These are phyloP conservation scores for Tangara arthus DNA, from an alignment of 2,797 vertebrate genomes.

Conservation along the genomic window DNA sequence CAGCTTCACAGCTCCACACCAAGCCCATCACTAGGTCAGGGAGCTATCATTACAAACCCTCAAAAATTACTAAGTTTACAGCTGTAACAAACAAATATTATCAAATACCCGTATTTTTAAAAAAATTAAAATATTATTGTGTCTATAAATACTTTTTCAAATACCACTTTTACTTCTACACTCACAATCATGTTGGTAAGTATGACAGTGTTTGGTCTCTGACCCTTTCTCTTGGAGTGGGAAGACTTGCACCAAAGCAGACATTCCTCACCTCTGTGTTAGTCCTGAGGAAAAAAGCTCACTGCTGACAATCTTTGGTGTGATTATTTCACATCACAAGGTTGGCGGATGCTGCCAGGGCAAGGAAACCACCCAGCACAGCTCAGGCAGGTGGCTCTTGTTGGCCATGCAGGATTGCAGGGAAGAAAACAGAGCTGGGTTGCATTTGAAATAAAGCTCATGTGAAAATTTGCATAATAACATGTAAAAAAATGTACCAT, in stretches of 20 bases:
- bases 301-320: background rate
- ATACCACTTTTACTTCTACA: background rate
- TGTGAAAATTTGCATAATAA: slow-evolving; percentile 41
- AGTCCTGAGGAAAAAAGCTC: background rate
- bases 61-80: background rate
- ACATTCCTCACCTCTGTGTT: background rate
- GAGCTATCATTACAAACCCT: background rate
- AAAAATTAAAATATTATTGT: background rate
- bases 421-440: background rate
- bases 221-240: background rate
- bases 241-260: background rate
- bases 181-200: background rate
- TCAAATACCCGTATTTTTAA: background rate
- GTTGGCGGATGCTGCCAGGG: background rate
- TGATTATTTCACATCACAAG: background rate
- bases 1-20: background rate
- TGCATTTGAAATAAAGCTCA: background rate
- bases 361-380: background rate
- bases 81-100: background rate
- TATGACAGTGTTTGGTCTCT: background rate
- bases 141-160: background rate
- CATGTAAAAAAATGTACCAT: slow-evolving; percentile 17
- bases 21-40: background rate
- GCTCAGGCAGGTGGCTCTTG: background rate
- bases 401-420: background rate